Base-by-base conservation (phyloP, 2,888 invertebrate genomes). In the Eupithecia dodoneata region DNA sequence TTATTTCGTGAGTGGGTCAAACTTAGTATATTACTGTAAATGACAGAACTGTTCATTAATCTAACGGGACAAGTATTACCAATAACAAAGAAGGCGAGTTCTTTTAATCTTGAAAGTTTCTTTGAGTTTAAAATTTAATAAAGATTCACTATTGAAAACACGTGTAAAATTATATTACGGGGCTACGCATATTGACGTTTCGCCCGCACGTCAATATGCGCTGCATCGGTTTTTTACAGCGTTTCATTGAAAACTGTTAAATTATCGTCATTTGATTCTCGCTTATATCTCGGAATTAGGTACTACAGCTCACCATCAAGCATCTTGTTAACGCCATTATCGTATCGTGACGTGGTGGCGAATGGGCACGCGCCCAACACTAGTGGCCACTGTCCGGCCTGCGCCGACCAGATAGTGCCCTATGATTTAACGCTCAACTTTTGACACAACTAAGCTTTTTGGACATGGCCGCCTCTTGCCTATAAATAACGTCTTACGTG, bases 351-450 rank as follows among this genome's bases (percentile, higher is more conserved):
- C 82, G 80, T 80, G 76, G 69, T 3, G 30, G 12, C 81, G 87
- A 91, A 82, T 85, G 94, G 90, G 84, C 74, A 78, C 86, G 30
- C 63, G 15, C 71, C 76, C 83, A 82, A 86, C 89, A 90, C 89
- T 91, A 93, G 92, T 92, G 91, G 90, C 89, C 92, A 91, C 87
- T 89, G 95, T 95, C 95, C 96, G 95, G 96, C 96, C 96, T 96
- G 96, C 96, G 95, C 93, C 95, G 96, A 95, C 95, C 96, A 96
- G 96, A 96, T 96, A 96, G 96, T 93, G 92, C 91, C 94, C 95
- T 93, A 96, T 96, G 96, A 96, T 96, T 96, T 96, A 96, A 96
- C 95, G 95, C 95, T 95, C 96, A 96, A 96, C 96, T 96, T 96
- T 96, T 95, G 95, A 95, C 95, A 95, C 94, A 94, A 95, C 94